Conservation (phyloP, 2,888 invertebrate genomes). For the Malacosoma neustria region DNA sequence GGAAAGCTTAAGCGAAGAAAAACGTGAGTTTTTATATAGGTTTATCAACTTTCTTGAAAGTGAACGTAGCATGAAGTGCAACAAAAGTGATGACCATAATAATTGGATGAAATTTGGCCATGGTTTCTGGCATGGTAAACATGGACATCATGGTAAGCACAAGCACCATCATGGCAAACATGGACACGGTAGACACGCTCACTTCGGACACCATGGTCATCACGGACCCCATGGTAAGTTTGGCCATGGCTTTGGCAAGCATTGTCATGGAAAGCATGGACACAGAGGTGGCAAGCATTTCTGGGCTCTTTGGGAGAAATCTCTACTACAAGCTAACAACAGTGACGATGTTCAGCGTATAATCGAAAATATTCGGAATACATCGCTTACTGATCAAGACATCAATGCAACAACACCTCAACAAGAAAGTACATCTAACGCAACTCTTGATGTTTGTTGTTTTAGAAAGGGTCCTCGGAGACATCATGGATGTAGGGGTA, state of each 20-base stretch:
- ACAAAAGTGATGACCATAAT: conserved; percentile 10
- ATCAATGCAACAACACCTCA: conserved; percentile 3
- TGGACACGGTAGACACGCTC: conserved; percentile 1
- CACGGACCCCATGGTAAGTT: conserved; percentile 9
- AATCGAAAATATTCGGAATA: conserved; percentile 8
- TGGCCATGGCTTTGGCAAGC: conserved; percentile 17
- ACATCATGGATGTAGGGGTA: background rate
- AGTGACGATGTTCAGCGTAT: conserved; percentile 9
- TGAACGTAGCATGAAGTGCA: background rate
- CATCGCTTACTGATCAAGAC: conserved; percentile 10
- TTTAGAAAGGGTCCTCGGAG: background rate
- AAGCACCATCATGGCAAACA: conserved; percentile 3
- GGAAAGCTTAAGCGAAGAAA: background rate
- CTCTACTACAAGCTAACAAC: conserved; percentile 11
- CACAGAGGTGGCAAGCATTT: conserved; percentile 14
- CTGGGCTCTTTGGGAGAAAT: conserved; percentile 11
- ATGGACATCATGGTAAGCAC: conserved; percentile 8
- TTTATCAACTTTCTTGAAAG: conserved; percentile 3
- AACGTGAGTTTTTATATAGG: conserved; percentile 12
- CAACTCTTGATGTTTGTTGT: conserved; percentile 4
- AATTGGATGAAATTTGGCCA: conserved; percentile 1
- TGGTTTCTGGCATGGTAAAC: conserved; percentile 3
- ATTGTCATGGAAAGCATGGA: conserved; percentile 11
- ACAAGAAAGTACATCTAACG: conserved; percentile 5
- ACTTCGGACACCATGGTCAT: conserved; percentile 13